A percentile compares a stretch with the other conserved stretches of the same genome.
phyloP scores from a whole-genome alignment of 2,113 vertebrate species.

The Ursus arctos region DNA sequence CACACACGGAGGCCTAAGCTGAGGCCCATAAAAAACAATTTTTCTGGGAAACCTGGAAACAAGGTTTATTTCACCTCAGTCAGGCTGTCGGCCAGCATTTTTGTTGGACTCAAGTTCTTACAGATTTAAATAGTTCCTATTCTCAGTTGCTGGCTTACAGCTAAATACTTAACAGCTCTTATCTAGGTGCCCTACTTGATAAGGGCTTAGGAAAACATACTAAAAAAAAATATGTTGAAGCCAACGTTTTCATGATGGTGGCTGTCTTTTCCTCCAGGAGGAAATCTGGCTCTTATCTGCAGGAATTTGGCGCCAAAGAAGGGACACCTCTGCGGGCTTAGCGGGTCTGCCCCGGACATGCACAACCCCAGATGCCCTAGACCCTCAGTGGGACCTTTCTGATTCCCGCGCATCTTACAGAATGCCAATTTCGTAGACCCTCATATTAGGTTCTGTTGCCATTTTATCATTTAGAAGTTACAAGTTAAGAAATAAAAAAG shows the following conservation, averaged over 20 bases:
- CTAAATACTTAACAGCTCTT: constrained; percentile 19
- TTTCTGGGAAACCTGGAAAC: constrained; percentile 70
- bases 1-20: neutral
- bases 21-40: neutral
- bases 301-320: neutral
- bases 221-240: neutral
- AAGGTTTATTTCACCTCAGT: constrained; percentile 36
- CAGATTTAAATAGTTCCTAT: constrained; percentile 59
- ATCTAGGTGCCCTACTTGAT: constrained; percentile 41
- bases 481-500: constrained; percentile 12
- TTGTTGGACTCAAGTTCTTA: constrained; percentile 54
- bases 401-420: neutral
- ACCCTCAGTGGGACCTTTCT: neutral
- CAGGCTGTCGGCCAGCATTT: constrained; percentile 59
- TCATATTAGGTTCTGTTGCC: neutral
- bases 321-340: neutral
- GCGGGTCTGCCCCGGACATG: neutral
- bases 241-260: constrained; percentile 6
- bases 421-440: neutral
- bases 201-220: constrained; percentile 59
- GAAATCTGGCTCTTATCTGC: constrained; percentile 34
- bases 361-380: neutral
- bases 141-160: constrained; percentile 34
- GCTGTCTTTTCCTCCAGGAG: neutral
- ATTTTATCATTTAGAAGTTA: neutral